Evolutionary conservation across 2,888 invertebrate species (phyloP), one percentile per base, ranked within the genome.

Genomic region (Standfussiana lucernea): DNA sequence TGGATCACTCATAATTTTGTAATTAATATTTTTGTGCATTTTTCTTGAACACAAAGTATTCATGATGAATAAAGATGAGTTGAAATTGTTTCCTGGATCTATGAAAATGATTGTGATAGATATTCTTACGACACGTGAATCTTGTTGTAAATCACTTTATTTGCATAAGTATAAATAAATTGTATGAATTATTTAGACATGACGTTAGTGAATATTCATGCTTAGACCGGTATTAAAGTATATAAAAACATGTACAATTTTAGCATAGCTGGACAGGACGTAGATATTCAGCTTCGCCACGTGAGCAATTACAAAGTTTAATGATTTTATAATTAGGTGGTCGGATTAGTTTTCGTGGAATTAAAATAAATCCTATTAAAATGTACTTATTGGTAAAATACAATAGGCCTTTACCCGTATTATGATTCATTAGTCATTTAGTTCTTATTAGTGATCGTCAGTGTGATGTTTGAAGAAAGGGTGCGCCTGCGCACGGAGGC

Each of bases 401-500:
- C 37, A 64, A 64, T 18, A 35, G 47, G 70, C n/a, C n/a, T 64
- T 53, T 61, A 53, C 59, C 32, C 8, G 45, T 70, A 42, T 70
- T 59, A 65, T 84, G 2, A 59, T 61, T 72, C 79, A 79, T 74
- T 79, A 79, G 53, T 68, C 35, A 71, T 75, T 75, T 80, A 75
- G 77, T 85, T 86, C 79, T 83, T 86, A 86, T 86, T 83, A 89
- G 78, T 84, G 87, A 84, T 89, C 85, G 87, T 88, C 87, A 85
- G 84, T 87, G 83, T 80, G 86, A 89, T 91, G 89, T 89, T 91
- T 90, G 79, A 88, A 89, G 91, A 91, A 88, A 92, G 93, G 94
- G 94, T 94, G 95, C 94, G 94, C 93, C 77, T 85, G 94, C 93
- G 94, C 93, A 90, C 91, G 90, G 93, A 95, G 95, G 93, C 93